phyloP scores from a whole-genome alignment of 1,140 invertebrate genomes.

The Proales similis region DNA sequence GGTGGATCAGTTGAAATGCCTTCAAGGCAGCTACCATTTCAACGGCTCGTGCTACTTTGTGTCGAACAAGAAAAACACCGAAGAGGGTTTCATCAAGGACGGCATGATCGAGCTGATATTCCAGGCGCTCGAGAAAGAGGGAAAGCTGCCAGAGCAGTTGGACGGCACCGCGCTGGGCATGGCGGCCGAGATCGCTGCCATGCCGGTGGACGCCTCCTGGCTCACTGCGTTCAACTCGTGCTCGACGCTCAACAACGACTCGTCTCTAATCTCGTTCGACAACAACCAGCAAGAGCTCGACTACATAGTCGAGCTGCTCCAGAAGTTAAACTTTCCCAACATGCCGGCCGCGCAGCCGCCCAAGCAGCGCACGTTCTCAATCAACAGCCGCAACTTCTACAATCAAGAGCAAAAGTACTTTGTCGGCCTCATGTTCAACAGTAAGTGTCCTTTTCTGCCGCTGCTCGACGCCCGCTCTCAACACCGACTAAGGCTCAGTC shows the following conservation, averaged over 20 bases:
- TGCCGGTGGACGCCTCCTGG: background rate
- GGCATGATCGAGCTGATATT: background rate
- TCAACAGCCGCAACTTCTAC: constrained; percentile 13
- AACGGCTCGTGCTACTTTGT: constrained; percentile 36
- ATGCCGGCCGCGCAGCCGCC: background rate
- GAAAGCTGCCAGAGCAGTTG: no score
- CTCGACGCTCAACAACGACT: background rate
- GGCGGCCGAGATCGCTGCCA: background rate
- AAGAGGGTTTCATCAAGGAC: background rate
- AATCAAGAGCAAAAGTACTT: constrained; percentile 30
- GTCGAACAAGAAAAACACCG: constrained; percentile 21
- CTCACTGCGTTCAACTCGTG: background rate
- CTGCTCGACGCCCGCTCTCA: no score
- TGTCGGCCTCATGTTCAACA: constrained; percentile 1
- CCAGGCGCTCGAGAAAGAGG: background rate
- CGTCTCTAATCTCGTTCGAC: constrained; percentile 1
- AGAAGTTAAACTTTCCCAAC: background rate
- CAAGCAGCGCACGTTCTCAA: no score
- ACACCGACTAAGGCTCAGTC: constrained; percentile 4
- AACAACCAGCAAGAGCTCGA: constrained; percentile 21
- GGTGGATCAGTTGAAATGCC: constrained; percentile 2
- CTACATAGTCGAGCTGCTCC: constrained; percentile 7
- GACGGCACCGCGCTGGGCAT: background rate
- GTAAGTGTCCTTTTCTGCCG: background rate
- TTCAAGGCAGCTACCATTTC: constrained; percentile 3